Evolutionary conservation across 2,797 vertebrate species (phyloP).

Genomic region (Neosalanx taihuensis): DNA sequence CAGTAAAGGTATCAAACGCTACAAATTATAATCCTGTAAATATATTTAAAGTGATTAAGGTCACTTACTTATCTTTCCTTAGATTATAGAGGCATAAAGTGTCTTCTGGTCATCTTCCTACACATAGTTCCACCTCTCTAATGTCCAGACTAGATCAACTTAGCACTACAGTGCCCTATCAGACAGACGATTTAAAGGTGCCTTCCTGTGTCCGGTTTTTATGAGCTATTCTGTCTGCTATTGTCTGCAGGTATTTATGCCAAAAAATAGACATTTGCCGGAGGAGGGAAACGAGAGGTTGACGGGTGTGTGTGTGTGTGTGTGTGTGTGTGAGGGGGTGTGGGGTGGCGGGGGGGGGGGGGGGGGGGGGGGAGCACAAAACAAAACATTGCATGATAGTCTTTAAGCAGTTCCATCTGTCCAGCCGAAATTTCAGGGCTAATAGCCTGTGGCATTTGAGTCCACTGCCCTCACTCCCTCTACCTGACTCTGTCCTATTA

Average conservation of each 20-base stretch:
- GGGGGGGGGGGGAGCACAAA: slow-evolving; percentile 68
- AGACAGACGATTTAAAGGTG: neutral
- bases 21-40: neutral
- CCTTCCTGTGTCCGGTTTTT: slow-evolving; percentile 16
- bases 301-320: too few species aligned
- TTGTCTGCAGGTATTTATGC: slow-evolving; percentile 54
- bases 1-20: too few species aligned
- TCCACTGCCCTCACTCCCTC: slow-evolving; percentile 79
- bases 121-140: neutral
- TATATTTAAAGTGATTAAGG: slow-evolving; percentile 7
- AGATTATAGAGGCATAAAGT: neutral
- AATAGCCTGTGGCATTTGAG: slow-evolving; percentile 89
- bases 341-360: slow-evolving; percentile 59
- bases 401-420: slow-evolving; percentile 98
- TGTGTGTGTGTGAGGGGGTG: neutral
- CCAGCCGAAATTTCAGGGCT: slow-evolving; percentile 89
- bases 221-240: slow-evolving; percentile 26
- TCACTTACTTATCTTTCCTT: slow-evolving; percentile 27
- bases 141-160: neutral
- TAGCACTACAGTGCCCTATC: neutral
- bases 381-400: slow-evolving; percentile 87
- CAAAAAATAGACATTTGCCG: slow-evolving; percentile 49
- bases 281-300: slow-evolving; percentile 22
- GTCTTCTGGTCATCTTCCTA: slow-evolving; percentile 8
- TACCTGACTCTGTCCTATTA: slow-evolving; percentile 94